These are phyloP conservation scores for Oxygymnocypris stewartii DNA, from an alignment of 2,113 vertebrate genomes.

Conservation along the genomic window DNA sequence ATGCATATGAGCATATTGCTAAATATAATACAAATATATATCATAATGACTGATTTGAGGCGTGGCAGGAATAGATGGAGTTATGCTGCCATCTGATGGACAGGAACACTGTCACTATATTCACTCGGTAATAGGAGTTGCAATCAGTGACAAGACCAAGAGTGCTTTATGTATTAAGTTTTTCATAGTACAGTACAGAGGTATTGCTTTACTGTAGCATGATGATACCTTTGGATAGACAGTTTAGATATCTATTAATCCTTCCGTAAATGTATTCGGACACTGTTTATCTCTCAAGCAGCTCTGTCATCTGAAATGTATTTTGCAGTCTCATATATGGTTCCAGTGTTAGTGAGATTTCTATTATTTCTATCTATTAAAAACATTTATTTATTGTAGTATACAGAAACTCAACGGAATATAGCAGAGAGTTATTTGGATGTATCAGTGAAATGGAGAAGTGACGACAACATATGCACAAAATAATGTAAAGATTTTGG, in stretches of 20 bases:
- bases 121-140: not conserved
- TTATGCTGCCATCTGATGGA: slow-evolving; percentile 45
- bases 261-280: slow-evolving; percentile 7
- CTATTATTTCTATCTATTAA: not conserved
- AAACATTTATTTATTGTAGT: slow-evolving; percentile 31
- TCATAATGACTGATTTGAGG: not conserved
- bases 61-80: not conserved
- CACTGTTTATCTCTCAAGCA: not conserved
- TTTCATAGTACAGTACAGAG: slow-evolving; percentile 9
- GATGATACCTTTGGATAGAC: slow-evolving; percentile 12
- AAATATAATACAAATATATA: not conserved
- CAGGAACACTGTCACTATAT: not conserved
- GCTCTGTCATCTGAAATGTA: not conserved
- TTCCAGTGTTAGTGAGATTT: slow-evolving; percentile 14
- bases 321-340: slow-evolving; percentile 12
- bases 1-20: not conserved
- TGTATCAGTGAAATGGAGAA: not conserved
- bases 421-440: slow-evolving; percentile 17
- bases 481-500: slow-evolving; percentile 18
- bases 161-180: slow-evolving; percentile 41
- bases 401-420: not conserved
- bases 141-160: slow-evolving; percentile 31
- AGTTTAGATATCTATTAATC: slow-evolving; percentile 2
- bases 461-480: slow-evolving; percentile 26
- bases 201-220: slow-evolving; percentile 24